phyloP scores from a whole-genome alignment of 2,797 vertebrate species.

The Alca torda region DNA sequence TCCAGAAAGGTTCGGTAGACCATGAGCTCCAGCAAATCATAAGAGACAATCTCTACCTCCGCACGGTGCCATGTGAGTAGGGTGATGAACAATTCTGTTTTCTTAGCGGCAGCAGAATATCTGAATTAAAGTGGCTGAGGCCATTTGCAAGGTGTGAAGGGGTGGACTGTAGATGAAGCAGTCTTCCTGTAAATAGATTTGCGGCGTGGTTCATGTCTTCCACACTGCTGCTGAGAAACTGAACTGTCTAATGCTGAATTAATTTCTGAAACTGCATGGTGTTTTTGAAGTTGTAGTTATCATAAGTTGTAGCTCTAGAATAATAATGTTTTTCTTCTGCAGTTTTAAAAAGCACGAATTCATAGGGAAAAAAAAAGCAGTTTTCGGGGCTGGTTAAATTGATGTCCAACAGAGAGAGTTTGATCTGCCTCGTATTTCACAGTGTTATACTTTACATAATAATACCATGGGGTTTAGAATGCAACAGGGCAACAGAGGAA shows the following conservation, averaged over 20 bases:
- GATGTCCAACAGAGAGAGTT: neutral
- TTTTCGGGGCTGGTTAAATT: neutral
- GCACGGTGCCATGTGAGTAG: conserved; percentile 96
- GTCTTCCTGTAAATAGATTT: neutral
- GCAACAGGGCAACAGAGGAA: neutral
- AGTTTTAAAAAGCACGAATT: neutral
- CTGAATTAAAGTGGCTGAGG: neutral
- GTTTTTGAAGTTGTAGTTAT: neutral
- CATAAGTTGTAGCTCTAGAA: neutral
- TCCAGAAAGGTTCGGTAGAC: conserved; percentile 98
- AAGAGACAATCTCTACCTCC: conserved; percentile 99
- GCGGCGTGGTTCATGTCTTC: neutral
- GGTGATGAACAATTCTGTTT: neutral
- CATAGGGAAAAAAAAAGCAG: neutral
- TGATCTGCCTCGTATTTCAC: neutral
- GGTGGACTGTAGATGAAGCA: neutral
- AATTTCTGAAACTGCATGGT: neutral
- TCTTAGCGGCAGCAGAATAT: rapidly evolving
- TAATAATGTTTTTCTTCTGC: neutral
- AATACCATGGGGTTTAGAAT: neutral
- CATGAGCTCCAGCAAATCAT: conserved; percentile 99
- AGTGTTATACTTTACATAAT: neutral
- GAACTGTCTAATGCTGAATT: neutral
- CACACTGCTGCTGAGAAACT: neutral
- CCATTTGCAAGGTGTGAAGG: neutral